Evolutionary conservation across 2,888 invertebrate species (phyloP).

Genomic region (Dicycla oo): DNA sequence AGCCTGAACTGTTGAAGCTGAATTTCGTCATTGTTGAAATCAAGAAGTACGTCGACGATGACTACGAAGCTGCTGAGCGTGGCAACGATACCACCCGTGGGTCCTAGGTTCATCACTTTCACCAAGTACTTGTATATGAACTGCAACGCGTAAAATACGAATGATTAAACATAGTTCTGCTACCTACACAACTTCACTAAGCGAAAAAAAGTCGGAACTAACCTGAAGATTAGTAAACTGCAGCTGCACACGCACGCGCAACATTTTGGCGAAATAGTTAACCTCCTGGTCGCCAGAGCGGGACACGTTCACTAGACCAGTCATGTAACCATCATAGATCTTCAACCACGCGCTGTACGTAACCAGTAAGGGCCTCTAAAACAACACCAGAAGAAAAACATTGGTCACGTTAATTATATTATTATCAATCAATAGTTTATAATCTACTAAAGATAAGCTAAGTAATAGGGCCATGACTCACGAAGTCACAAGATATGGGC

Average conservation of each 20-base stretch:
- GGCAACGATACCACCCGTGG: constrained; percentile 87
- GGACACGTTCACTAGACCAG: constrained; percentile 83
- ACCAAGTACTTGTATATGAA: constrained; percentile 88
- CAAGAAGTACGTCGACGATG: constrained; percentile 81
- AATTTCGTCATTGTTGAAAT: constrained; percentile 88
- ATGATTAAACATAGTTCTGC: neutral
- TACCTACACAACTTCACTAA: too few relatives aligned
- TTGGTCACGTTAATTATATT: constrained; percentile 3
- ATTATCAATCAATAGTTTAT: neutral
- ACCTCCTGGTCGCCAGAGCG: constrained; percentile 87
- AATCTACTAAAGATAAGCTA: constrained; percentile 16
- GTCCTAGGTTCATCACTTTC: constrained; percentile 88
- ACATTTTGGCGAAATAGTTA: constrained; percentile 85
- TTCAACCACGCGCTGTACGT: constrained; percentile 89
- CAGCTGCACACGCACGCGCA: constrained; percentile 83
- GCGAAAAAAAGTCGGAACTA: constrained; percentile 7
- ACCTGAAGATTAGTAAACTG: constrained; percentile 83
- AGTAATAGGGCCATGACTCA: neutral
- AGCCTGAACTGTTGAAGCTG: constrained; percentile 86
- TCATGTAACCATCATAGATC: constrained; percentile 85
- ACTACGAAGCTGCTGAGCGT: constrained; percentile 81
- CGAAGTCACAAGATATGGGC: neutral
- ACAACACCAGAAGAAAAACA: constrained; percentile 16
- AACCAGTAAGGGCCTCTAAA: constrained; percentile 83
- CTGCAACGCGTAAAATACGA: constrained; percentile 76